Percentiles rank a stretch among this genome's conserved stretches.
These are phyloP conservation scores for Zaprionus nigranus DNA, from an alignment of 1,140 invertebrate species.

Conservation along the genomic window DNA sequence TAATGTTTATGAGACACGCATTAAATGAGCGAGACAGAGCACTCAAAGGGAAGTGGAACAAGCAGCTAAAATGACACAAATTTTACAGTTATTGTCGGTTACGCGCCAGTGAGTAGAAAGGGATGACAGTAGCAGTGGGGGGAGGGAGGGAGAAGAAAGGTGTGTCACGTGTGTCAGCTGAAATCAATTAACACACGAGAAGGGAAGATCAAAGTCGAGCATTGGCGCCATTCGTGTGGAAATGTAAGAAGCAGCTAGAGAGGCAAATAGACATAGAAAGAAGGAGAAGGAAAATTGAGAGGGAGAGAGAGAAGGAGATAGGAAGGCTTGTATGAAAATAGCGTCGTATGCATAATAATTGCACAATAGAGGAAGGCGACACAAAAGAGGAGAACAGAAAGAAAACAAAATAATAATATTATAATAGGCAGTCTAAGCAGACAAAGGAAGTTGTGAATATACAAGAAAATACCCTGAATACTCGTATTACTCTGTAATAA, in stretches of 20 bases:
- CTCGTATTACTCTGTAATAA: too few species aligned
- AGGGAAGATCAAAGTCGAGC: slow-evolving; percentile 57
- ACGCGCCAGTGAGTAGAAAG: slow-evolving; percentile 29
- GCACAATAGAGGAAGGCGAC: slow-evolving; percentile 26
- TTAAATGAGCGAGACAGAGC: slow-evolving; percentile 11
- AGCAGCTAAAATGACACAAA: slow-evolving; percentile 34
- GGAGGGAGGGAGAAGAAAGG: not conserved
- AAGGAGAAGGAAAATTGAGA: slow-evolving; percentile 7
- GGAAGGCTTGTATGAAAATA: slow-evolving; percentile 31
- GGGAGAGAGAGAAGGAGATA: not conserved
- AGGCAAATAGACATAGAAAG: not conserved
- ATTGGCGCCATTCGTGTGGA: slow-evolving; percentile 40
- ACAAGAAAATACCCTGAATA: slow-evolving; percentile 12
- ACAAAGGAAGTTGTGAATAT: not conserved
- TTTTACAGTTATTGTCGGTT: slow-evolving; percentile 53
- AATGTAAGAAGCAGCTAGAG: slow-evolving; percentile 36
- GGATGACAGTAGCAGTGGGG: too few species aligned
- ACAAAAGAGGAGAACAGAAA: slow-evolving; percentile 25
- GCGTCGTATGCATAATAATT: slow-evolving; percentile 52
- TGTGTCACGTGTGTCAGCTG: slow-evolving; percentile 15
- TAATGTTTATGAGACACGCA: slow-evolving; percentile 40
- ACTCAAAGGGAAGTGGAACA: slow-evolving; percentile 3
- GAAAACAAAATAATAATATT: slow-evolving; percentile 36
- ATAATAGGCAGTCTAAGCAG: slow-evolving; percentile 5
- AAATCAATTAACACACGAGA: slow-evolving; percentile 61